Evolutionary conservation across 1,140 invertebrate genomes (phyloP).

Genomic region (Drosophila teissieri): DNA sequence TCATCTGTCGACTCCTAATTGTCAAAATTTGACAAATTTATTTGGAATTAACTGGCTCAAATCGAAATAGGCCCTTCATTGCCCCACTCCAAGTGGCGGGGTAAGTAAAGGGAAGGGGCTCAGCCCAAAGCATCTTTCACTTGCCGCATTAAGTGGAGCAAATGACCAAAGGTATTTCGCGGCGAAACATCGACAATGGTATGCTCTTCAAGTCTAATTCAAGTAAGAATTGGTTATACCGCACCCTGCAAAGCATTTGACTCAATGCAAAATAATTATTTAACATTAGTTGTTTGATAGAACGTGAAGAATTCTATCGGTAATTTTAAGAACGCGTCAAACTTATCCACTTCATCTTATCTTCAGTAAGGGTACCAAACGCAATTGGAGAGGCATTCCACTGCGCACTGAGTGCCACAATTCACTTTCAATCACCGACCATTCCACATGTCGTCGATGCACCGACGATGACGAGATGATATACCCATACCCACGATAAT

Average conservation of each 20-base stretch:
- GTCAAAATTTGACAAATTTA: constrained; percentile 77
- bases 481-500: background rate
- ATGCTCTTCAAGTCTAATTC: background rate
- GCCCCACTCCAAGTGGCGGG: constrained; percentile 5
- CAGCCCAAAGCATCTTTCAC: constrained; percentile 62
- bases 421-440: constrained; percentile 66
- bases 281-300: no score
- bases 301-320: no score
- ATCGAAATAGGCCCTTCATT: constrained; percentile 59
- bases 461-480: constrained; percentile 9
- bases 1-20: constrained; percentile 55
- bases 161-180: constrained; percentile 35
- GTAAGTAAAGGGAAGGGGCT: background rate
- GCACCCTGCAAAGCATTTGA: no score
- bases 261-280: no score
- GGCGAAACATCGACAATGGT: background rate
- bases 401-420: constrained; percentile 51
- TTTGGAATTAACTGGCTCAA: constrained; percentile 61
- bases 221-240: no score
- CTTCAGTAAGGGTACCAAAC: constrained; percentile 1
- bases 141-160: constrained; percentile 60
- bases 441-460: constrained; percentile 45
- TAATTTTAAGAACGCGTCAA: no score
- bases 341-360: background rate
- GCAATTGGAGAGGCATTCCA: constrained; percentile 19